Conservation (phyloP, 2,113 vertebrate genomes). For the Corapipo altera region DNA sequence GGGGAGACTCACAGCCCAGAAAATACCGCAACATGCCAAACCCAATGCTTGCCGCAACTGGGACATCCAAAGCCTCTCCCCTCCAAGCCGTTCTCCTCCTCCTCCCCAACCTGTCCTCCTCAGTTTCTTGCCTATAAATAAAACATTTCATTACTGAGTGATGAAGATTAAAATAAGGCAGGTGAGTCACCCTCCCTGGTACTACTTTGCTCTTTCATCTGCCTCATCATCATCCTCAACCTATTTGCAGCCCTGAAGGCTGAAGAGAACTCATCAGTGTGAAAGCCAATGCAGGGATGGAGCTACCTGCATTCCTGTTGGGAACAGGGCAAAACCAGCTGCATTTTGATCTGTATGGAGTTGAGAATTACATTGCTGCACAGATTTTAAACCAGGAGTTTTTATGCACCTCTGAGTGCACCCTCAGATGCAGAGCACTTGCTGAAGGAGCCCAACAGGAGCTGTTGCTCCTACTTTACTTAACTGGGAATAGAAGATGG, state of each 20-base stretch:
- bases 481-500: background rate
- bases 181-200: conserved; percentile 16
- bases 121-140: background rate
- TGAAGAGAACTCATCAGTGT: background rate
- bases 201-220: background rate
- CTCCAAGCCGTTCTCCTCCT: background rate
- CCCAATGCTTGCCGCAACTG: background rate
- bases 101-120: background rate
- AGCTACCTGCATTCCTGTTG: background rate
- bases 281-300: background rate
- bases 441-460: background rate
- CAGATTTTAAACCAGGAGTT: background rate
- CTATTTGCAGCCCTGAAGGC: background rate
- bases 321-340: background rate
- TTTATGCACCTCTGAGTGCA: background rate
- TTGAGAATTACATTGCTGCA: background rate
- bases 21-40: background rate
- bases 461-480: background rate
- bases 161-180: conserved; percentile 25
- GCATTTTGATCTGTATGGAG: background rate
- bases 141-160: background rate
- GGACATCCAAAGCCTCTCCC: conserved; percentile 2
- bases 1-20: background rate
- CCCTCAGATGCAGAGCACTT: background rate
- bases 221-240: conserved; percentile 18